Evolutionary conservation across 2,888 invertebrate species (phyloP), one percentile per base, ranked within the genome.

Genomic region (Euphydryas editha): DNA sequence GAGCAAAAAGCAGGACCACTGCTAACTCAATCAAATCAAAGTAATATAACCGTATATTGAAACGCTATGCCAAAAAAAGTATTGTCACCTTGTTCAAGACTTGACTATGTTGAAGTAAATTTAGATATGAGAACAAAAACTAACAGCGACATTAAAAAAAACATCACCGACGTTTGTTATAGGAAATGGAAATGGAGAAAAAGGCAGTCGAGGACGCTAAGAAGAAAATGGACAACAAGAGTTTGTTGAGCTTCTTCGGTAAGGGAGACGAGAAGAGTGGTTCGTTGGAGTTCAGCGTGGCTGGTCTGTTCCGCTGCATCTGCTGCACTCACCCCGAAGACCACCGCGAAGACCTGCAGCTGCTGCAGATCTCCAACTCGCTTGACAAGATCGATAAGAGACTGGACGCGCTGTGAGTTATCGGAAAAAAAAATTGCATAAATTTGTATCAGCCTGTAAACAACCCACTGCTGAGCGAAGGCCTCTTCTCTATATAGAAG

Each of bases 291-390:
- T 95, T 97, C 74, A 96, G 96, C 0, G 88, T 98, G 30, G 95
- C 98, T 6, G 98, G 98, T 0, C 89, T 98, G 1, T 98, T 98
- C 91, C 96, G 96, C 62, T 96, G 97, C 76, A 95, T 98, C 93
- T 94, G 97, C 69, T 98, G 98, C 81, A 98, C 97, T 0, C 97
- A 98, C 80, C 97, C 97, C 8, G 96, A 96, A 78, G 95, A 97
- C 11, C 95, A 96, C 21, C 96, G 97, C 75, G 97, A 98, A 73
- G 96, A 97, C 72, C 94, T 96, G 62, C 97, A 98, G 82, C 91
- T 98, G 0, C 93, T 97, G 36, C 95, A 96, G 67, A 98, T 98
- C 61, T 95, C 96, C 0, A 96, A 96, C 66, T 95, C 96, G 0
- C 86, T 98, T 72, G 96, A 97, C 60, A 94, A 94, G 42, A 94